phyloP scores from a whole-genome alignment of 2,113 vertebrate species.

The Callionymus lyra region DNA sequence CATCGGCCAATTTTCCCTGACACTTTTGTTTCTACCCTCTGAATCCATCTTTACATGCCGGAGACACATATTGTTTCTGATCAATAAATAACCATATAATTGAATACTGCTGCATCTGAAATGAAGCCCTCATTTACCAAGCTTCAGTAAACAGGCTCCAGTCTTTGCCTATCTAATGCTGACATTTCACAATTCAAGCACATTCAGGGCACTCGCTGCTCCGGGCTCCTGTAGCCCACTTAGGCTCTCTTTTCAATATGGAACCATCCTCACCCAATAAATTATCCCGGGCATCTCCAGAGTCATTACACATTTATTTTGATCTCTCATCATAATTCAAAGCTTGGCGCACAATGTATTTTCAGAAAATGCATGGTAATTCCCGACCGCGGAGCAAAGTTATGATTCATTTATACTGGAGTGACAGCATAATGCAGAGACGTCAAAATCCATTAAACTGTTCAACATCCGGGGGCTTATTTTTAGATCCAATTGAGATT shows the following conservation, averaged over 20 bases:
- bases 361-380: slow-evolving; percentile 98
- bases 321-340: slow-evolving; percentile 96
- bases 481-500: slow-evolving; percentile 99
- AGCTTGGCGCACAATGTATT: slow-evolving; percentile 86
- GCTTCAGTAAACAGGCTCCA: slow-evolving; percentile 62
- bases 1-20: slow-evolving; percentile 61
- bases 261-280: slow-evolving; percentile 73
- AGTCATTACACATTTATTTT: slow-evolving; percentile 85
- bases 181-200: slow-evolving; percentile 67
- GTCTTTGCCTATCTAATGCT: slow-evolving; percentile 58
- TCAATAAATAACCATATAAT: slow-evolving; percentile 70
- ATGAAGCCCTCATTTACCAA: slow-evolving; percentile 68
- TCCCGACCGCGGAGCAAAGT: slow-evolving; percentile 92
- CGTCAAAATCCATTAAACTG: slow-evolving; percentile 99
- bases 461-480: slow-evolving; percentile 98
- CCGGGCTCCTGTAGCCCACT: slow-evolving; percentile 44
- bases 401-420: slow-evolving; percentile 99
- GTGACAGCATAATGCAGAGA: slow-evolving; percentile 99
- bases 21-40: slow-evolving; percentile 52
- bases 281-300: slow-evolving; percentile 80
- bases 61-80: slow-evolving; percentile 61
- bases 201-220: slow-evolving; percentile 46
- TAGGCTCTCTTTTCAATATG: slow-evolving; percentile 53
- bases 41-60: slow-evolving; percentile 56
- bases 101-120: slow-evolving; percentile 66